Conservation (phyloP, 2,797 vertebrate species). For the Enteromius treurensis region DNA sequence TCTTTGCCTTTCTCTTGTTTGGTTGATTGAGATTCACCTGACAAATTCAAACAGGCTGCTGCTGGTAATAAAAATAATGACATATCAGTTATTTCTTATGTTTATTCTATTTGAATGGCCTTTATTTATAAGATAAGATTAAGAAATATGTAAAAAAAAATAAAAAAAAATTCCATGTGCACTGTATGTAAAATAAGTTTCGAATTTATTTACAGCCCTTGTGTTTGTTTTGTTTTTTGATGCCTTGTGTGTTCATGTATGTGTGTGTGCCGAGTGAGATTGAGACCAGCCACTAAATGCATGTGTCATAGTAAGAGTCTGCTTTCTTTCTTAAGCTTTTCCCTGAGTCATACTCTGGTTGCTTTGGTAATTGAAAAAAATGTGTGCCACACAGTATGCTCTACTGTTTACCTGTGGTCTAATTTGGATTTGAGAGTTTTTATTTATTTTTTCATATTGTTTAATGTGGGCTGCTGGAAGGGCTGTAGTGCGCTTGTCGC, state of each 20-base stretch:
- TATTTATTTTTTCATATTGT: background rate
- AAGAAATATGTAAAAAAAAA: background rate
- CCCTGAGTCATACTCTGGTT: background rate
- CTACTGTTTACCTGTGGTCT: background rate
- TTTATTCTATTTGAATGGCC: background rate
- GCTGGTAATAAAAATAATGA: background rate
- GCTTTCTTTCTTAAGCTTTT: conserved; percentile 1
- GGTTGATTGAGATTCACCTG: conserved; percentile 59
- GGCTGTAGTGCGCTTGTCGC: background rate
- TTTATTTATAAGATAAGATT: background rate
- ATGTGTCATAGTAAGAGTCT: conserved; percentile 20
- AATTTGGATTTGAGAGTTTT: background rate
- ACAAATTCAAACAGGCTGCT: background rate
- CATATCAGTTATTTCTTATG: background rate
- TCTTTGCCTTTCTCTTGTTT: conserved; percentile 19
- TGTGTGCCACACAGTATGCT: background rate
- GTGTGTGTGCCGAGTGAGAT: background rate
- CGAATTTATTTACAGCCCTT: background rate
- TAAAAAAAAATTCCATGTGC: too few relatives aligned
- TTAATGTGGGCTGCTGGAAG: background rate
- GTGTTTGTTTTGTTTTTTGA: background rate
- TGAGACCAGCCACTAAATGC: background rate
- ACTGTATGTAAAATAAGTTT: background rate
- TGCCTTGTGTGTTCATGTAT: background rate
- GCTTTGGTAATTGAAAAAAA: background rate